Evolutionary conservation across 2,797 vertebrate genomes (phyloP).

Genomic region (Poecilia picta): DNA sequence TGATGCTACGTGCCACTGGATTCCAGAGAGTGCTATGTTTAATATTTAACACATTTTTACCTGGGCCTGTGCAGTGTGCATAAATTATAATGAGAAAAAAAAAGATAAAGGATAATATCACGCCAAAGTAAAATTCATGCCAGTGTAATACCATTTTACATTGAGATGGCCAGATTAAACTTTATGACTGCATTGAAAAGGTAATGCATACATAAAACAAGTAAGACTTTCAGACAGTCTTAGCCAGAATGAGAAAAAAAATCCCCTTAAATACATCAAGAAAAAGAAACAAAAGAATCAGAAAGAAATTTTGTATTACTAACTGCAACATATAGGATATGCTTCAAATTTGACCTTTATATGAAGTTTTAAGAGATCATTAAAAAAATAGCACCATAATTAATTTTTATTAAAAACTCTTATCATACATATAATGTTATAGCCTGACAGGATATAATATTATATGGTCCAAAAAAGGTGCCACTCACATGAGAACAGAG

Average conservation of each 20-base stretch:
- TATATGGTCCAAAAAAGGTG: not conserved
- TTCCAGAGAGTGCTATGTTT: constrained; percentile 72
- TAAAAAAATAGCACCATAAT: not conserved
- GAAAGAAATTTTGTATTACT: not conserved
- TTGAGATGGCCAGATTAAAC: not conserved
- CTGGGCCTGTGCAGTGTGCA: constrained; percentile 45
- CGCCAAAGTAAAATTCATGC: not conserved
- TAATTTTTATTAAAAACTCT: not conserved
- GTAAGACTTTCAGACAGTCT: not conserved
- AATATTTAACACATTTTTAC: constrained; percentile 62
- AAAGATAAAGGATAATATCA: not conserved
- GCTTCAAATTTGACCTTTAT: not conserved
- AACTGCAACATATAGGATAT: not conserved
- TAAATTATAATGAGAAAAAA: not conserved
- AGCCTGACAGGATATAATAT: not conserved
- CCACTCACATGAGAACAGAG: not conserved
- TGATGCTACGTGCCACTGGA: constrained; percentile 31
- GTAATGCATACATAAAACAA: not conserved
- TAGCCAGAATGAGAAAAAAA: not conserved
- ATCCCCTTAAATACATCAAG: not conserved
- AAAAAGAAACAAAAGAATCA: not conserved
- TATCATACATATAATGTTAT: no score
- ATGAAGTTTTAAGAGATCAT: not conserved
- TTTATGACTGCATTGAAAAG: not conserved
- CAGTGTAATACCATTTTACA: not conserved